A percentile compares a stretch with the other conserved stretches of the same genome.
These are phyloP conservation scores for Fabriciana adippe DNA, from an alignment of 2,888 invertebrate genomes.

Conservation along the genomic window DNA sequence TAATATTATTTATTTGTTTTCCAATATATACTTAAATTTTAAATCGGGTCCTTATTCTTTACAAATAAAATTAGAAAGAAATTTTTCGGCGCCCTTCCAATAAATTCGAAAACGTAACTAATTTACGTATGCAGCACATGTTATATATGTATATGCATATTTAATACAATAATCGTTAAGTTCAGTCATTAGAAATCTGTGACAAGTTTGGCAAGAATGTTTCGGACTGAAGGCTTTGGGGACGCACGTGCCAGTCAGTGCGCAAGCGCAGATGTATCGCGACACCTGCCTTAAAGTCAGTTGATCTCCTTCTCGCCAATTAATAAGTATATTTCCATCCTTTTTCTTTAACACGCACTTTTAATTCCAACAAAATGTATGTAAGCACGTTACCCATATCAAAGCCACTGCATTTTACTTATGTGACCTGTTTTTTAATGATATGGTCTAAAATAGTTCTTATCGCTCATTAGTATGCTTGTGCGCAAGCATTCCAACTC, in stretches of 20 bases:
- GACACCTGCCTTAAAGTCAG: conserved; percentile 72
- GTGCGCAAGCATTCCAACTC: conserved; percentile 49
- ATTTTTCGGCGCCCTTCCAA: conserved; percentile 32
- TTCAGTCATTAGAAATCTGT: conserved; percentile 47
- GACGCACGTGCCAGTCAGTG: conserved; percentile 75
- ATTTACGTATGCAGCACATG: conserved; percentile 40
- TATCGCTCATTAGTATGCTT: conserved; percentile 70
- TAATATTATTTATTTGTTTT: no score
- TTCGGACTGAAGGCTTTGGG: conserved; percentile 57
- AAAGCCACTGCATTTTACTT: conserved; percentile 65
- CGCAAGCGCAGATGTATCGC: conserved; percentile 75
- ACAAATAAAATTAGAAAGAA: conserved; percentile 11
- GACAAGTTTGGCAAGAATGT: conserved; percentile 45
- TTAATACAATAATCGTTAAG: conserved; percentile 37
- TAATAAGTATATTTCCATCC: conserved; percentile 50
- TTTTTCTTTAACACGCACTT: conserved; percentile 58
- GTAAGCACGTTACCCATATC: conserved; percentile 59
- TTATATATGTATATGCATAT: conserved; percentile 45
- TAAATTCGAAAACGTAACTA: conserved; percentile 32
- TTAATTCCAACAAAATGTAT: conserved; percentile 66
- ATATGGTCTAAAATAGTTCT: conserved; percentile 70
- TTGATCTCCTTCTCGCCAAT: conserved; percentile 57
- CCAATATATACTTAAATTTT: no score
- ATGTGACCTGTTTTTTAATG: conserved; percentile 77
- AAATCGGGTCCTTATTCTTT: no score